Evolutionary conservation across 2,888 invertebrate species (phyloP), one percentile per base, ranked within the genome.

Genomic region (Sinelater perroti): DNA sequence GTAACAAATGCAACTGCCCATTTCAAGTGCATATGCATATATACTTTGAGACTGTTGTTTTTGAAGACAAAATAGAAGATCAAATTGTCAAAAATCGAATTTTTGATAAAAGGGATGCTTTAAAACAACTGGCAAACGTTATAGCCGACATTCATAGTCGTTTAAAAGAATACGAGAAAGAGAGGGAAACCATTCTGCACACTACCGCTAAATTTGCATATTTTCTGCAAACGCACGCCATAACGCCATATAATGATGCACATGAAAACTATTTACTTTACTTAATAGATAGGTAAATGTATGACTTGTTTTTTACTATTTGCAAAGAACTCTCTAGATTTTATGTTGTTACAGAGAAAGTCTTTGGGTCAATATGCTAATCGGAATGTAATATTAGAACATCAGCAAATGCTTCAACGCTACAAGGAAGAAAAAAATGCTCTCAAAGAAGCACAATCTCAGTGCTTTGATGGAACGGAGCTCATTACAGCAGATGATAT

Each of bases 141-240:
- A 67, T 75, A 3, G 10, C 49, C 6, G 61, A 68, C 44, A 66
- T 74, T 4, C 57, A 17, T 11, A 1, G 18, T 2, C 50, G 50
- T 6, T 4, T 47, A 4, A 31, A 44, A 0, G 59, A 55, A 7
- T 66, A 56, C 11, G 68, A 72, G 16, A 40, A 53, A 17, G 76
- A 76, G 51, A 67, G 67, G 11, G 46, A 65, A 1, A 52, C 53
- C 2, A 73, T 77, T 50, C 60, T 72, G 1, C 62, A 67, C 53
- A 61, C 64, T n/a, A 70, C 72, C 44, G 75, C 76, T 1, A 71
- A 67, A 42, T 76, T 76, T 64, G 73, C 75, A 1, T 68, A 72
- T 66, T 77, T 75, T 58, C 60, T 77, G 28, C 66, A 71, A 46
- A 65, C 68, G n/a, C 73, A 75, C 62, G 74, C 75, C 0, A 73